Percentiles rank a stretch among this genome's conserved stretches.
Evolutionary conservation across 2,797 vertebrate species (phyloP).

Genomic region (Sus cebifrons): DNA sequence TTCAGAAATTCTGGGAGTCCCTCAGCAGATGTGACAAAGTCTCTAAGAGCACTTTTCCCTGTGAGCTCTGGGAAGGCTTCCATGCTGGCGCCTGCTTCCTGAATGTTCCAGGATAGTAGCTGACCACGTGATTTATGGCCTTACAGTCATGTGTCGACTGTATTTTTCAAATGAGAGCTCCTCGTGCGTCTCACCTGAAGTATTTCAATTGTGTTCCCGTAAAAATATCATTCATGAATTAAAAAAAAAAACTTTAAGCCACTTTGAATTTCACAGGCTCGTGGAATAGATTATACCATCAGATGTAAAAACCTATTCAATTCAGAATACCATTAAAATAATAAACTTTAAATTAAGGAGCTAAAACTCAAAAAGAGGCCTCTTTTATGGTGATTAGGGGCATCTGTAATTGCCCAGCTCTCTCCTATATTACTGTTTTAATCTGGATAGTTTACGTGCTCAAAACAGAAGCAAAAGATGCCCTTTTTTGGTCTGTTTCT

Average conservation of each 20-base stretch:
- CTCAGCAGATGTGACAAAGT: background rate
- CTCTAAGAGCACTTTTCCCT: background rate
- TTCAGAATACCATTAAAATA: constrained; percentile 48
- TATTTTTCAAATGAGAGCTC: constrained; percentile 39
- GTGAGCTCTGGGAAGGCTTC: background rate
- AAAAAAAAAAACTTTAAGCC: background rate
- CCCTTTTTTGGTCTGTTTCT: constrained; percentile 33
- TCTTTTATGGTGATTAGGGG: background rate
- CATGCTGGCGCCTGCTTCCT: background rate
- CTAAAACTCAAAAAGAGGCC: background rate
- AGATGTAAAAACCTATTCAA: background rate
- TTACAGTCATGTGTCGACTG: background rate
- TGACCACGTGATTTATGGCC: background rate
- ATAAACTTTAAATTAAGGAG: constrained; percentile 43
- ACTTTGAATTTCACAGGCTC: background rate
- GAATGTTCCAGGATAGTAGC: constrained; percentile 11
- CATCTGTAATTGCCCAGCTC: background rate
- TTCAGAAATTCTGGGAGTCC: background rate
- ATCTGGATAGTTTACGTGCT: background rate
- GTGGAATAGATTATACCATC: constrained; percentile 27
- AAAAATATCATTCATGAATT: constrained; percentile 46
- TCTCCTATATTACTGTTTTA: background rate
- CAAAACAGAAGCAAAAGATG: constrained; percentile 41
- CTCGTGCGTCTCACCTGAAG: background rate
- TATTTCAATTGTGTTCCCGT: constrained; percentile 21